Evolutionary conservation across 2,113 vertebrate genomes (phyloP).

Genomic region (Equus quagga): DNA sequence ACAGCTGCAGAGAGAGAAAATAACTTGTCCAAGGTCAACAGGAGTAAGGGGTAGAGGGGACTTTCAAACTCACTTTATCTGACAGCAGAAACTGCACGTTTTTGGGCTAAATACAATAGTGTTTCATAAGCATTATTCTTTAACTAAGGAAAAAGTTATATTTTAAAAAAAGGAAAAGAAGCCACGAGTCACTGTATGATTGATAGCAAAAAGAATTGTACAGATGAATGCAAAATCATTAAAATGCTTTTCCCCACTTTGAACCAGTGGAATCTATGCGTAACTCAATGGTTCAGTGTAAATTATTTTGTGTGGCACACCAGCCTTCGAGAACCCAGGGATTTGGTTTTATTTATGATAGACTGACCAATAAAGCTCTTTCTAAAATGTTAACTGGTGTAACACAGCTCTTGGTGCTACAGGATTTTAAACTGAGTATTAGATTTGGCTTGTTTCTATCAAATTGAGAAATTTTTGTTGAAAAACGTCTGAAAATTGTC

Average conservation of each 20-base stretch:
- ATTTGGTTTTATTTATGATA: not conserved
- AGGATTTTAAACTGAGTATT: not conserved
- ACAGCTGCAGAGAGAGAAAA: not conserved
- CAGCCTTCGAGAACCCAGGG: not conserved
- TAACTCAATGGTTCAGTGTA: not conserved
- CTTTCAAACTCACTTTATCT: not conserved
- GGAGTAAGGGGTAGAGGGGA: not conserved
- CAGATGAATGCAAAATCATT: constrained; percentile 43
- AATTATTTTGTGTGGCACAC: not conserved
- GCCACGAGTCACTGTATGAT: not conserved
- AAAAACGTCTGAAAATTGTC: not conserved
- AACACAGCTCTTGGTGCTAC: not conserved
- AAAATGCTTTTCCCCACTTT: not conserved
- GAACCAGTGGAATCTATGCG: not conserved
- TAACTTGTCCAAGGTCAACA: not conserved
- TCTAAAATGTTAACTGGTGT: not conserved
- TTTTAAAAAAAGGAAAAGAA: not conserved
- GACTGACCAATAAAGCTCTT: not conserved
- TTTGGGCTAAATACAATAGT: not conserved
- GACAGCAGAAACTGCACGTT: not conserved
- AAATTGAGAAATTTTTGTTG: not conserved
- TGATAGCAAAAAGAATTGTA: constrained; percentile 37
- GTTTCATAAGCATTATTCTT: not conserved
- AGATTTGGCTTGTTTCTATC: not conserved
- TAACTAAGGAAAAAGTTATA: not conserved